phyloP scores from a whole-genome alignment of 1,140 invertebrate species.

The Vollenhovia emeryi region DNA sequence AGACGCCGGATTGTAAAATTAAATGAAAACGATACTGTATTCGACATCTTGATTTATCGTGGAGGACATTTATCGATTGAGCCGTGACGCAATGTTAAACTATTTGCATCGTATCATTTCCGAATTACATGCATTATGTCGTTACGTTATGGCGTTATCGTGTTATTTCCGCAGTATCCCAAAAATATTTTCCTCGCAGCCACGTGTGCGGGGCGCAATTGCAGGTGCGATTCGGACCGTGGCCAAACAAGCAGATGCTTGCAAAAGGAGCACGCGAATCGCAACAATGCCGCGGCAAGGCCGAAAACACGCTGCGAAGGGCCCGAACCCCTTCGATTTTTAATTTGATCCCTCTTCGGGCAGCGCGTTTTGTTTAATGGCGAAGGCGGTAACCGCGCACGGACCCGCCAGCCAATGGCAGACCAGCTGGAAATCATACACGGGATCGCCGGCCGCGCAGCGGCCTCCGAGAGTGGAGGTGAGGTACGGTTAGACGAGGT shows the following conservation, averaged over 20 bases:
- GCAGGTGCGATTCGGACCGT: constrained; percentile 34
- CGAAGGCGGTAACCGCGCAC: constrained; percentile 79
- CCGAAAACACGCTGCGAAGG: constrained; percentile 64
- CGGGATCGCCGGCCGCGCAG: constrained; percentile 74
- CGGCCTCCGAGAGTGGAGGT: constrained; percentile 71
- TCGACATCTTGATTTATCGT: background rate
- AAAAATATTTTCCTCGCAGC: constrained; percentile 5
- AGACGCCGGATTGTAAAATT: background rate
- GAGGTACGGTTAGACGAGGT: constrained; percentile 78
- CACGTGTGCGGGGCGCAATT: constrained; percentile 35
- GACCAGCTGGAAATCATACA: constrained; percentile 81
- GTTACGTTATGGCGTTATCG: background rate
- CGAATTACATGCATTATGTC: background rate
- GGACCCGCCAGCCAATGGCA: constrained; percentile 78
- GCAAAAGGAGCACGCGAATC: constrained; percentile 52
- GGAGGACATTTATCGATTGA: background rate
- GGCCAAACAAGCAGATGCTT: constrained; percentile 54
- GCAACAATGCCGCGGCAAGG: constrained; percentile 66
- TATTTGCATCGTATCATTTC: constrained; percentile 3
- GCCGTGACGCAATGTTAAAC: background rate
- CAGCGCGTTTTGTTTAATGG: constrained; percentile 78
- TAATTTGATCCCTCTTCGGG: constrained; percentile 72
- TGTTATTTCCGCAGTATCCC: background rate
- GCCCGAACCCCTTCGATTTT: constrained; percentile 68
- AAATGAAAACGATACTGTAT: background rate